Evolutionary conservation across 2,113 vertebrate genomes (phyloP), one percentile per base, ranked within the genome.

Genomic region (Chascanopsetta lugubris): DNA sequence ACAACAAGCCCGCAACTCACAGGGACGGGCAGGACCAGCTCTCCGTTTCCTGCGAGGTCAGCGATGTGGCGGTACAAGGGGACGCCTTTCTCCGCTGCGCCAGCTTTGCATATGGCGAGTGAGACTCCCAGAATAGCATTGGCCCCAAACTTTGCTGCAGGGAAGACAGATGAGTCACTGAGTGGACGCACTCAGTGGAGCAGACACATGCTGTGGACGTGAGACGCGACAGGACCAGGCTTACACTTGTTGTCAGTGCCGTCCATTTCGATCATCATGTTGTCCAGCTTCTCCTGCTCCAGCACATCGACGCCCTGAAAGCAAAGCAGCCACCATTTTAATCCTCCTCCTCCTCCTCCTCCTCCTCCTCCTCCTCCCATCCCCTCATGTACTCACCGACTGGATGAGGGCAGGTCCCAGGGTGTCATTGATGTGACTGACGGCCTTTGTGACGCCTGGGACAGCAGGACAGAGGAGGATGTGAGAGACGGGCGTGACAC

Each of bases 191-290:
- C 21, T 21, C 40, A 48, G 11, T 75, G 73, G 38, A 51, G 76
- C 43, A 8, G 72, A 80, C 68, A 64, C 38, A 65, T 45, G 50
- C 61, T 29, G 64, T 42, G 18, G n/a, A 6, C 15, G n/a, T 18
- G 12, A 42, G 30, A 61, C 40, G 56, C 29, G 11, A 38, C 17
- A 6, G 38, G 5, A 46, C 0, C 0, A 70, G 20, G 27, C 87
- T 94, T 90, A 96, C 96, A 97, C 92, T 96, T 96, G 85, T 97
- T 97, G 58, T 96, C 96, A 6, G 95, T 96, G 67, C 96, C 94
- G 0, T 97, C 95, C 93, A 97, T 80, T 83, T 95, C 94, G 27
- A 96, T 88, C 95, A 97, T 96, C 77, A 95, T 46, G 27, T 92
- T 95, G 85, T 97, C 96, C 67, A 97, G 92, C 75, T 95, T 96